These are phyloP conservation scores for Hassar affinis DNA, from an alignment of 2,113 vertebrate species.

Conservation along the genomic window DNA sequence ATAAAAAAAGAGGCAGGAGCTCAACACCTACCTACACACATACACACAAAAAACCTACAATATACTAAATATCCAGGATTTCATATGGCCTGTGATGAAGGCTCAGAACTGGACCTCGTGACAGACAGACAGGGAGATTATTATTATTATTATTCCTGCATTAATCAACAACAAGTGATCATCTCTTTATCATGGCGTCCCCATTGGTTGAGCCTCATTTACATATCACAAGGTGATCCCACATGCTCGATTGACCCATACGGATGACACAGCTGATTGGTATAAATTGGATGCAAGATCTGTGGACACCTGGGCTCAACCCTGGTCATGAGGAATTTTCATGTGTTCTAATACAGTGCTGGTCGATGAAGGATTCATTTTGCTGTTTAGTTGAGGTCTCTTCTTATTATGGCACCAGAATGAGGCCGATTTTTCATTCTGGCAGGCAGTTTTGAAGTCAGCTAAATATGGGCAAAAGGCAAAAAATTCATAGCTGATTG, in stretches of 20 bases:
- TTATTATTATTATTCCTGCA: conserved; percentile 35
- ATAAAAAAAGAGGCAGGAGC: background rate
- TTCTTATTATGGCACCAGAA: conserved; percentile 65
- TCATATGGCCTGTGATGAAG: background rate
- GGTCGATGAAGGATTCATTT: conserved; percentile 66
- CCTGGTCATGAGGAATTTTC: conserved; percentile 60
- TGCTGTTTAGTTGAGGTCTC: conserved; percentile 62
- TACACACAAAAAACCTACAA: background rate
- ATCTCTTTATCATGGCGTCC: conserved; percentile 55
- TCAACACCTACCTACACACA: background rate
- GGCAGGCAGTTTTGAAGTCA: conserved; percentile 57
- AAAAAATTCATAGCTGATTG: conserved; percentile 58
- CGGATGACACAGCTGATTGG: conserved; percentile 52
- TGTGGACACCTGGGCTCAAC: conserved; percentile 69
- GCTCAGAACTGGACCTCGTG: background rate
- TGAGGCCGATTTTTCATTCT: conserved; percentile 59
- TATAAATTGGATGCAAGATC: conserved; percentile 70
- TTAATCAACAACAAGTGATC: conserved; percentile 51
- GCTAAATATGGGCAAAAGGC: conserved; percentile 59
- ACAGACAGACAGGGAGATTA: background rate
- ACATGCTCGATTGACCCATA: conserved; percentile 59
- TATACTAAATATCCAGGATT: background rate
- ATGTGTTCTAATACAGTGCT: conserved; percentile 55
- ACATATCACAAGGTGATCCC: conserved; percentile 71
- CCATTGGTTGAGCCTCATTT: conserved; percentile 62